Evolutionary conservation across 2,113 vertebrate genomes (phyloP), one percentile per base, ranked within the genome.

Genomic region (Turdus rufiventris): DNA sequence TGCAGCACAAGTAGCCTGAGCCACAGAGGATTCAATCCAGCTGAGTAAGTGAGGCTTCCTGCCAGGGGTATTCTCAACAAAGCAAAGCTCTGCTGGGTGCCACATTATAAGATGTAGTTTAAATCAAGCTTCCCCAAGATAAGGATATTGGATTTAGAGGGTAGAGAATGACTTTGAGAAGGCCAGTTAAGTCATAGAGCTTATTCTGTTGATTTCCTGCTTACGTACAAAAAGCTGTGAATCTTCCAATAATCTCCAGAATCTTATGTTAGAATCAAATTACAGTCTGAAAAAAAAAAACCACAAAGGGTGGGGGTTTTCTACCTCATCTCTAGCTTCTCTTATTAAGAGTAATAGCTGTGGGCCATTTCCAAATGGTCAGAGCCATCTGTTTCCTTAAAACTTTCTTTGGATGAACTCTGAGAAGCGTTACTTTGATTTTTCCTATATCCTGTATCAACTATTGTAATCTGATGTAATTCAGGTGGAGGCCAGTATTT

Each of bases 401-500:
- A 73, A 62, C n/a, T 87, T 78, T 89, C 50, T 79, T 60, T 89
- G 50, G 36, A 57, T 48, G 73, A 43, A 58, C 28, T 67, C 40
- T 79, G 89, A 90, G 38, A 82, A 57, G 36, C 7, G 66, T 12
- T 82, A 19, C 81, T 95, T 80, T 45, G 65, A 71, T 82, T 88
- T 92, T 94, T 86, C 71, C 74, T 82, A 82, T 79, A 85, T 95
- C 78, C 85, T 94, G 60, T 40, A 89, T 80, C 67, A 90, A 8
- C 62, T 80, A 38, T 54, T 92, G 54, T 50, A 94, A 60, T 54
- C 72, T 91, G 77, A 92, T 88, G 57, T 84, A 67, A 90, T 90
- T 93, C 83, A 95, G 76, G 82, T 93, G 79, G 82, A 95, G 76
- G 48, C 82, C 53, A 72, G 48, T 40, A 89, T 88, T 95, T 90